A percentile compares a stretch with the other conserved stretches of the same genome.
Evolutionary conservation across 2,888 invertebrate genomes (phyloP).

Genomic region (Caenorhabditis virilis): DNA sequence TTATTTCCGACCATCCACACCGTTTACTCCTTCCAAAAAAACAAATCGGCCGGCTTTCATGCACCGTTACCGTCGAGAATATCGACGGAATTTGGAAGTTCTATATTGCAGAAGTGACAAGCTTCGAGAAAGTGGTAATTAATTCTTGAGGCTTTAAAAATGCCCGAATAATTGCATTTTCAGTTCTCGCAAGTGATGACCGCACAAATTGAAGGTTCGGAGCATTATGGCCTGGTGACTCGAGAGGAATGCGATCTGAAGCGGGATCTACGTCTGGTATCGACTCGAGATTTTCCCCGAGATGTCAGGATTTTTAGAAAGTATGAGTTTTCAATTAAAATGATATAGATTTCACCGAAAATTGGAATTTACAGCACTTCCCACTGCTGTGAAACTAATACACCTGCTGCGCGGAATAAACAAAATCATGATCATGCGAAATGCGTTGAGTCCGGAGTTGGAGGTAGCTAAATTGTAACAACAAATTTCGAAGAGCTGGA

Average conservation of each 20-base stretch:
- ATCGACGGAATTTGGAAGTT: constrained; percentile 10
- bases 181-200: constrained; percentile 11
- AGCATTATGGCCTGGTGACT: constrained; percentile 29
- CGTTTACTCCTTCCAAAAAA: constrained; percentile 8
- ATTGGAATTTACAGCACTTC: too few relatives aligned
- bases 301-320: constrained; percentile 36
- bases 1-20: constrained; percentile 9
- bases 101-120: constrained; percentile 9
- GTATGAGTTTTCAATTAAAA: too few relatives aligned
- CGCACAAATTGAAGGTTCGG: constrained; percentile 8
- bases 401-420: constrained; percentile 6
- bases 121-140: constrained; percentile 22
- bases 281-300: constrained; percentile 28
- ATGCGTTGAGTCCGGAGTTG: constrained; percentile 25
- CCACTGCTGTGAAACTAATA: constrained; percentile 20
- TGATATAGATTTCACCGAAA: too few relatives aligned
- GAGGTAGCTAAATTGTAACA: neutral
- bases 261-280: constrained; percentile 25
- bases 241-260: constrained; percentile 29
- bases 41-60: constrained; percentile 16
- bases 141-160: neutral
- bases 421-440: constrained; percentile 16
- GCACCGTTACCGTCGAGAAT: constrained; percentile 9
- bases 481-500: neutral
- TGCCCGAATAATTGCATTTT: neutral